phyloP scores from a whole-genome alignment of 1,140 invertebrate species.

The Reticulitermes speratus region DNA sequence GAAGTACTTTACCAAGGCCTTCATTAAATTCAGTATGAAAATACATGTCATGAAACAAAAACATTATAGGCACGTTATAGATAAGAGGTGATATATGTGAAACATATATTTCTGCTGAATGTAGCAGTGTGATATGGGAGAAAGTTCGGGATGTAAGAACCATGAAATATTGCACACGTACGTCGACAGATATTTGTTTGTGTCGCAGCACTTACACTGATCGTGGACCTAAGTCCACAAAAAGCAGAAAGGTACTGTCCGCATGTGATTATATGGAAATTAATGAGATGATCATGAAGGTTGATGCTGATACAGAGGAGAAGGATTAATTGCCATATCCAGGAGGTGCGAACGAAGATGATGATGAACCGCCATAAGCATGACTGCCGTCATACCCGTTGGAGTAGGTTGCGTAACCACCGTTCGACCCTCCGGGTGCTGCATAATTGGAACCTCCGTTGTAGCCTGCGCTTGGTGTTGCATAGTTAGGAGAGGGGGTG shows the following conservation, averaged over 20 bases:
- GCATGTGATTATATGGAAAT: background rate
- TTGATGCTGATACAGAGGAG: background rate
- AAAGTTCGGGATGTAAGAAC: background rate
- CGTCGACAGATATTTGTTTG: background rate
- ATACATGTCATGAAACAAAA: background rate
- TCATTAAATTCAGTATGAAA: background rate
- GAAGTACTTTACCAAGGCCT: background rate
- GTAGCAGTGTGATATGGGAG: background rate
- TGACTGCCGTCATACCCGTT: background rate
- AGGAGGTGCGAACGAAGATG: background rate
- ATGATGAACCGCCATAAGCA: background rate
- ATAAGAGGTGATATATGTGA: background rate
- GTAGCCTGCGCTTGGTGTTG: background rate
- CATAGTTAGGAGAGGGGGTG: conserved; percentile 31
- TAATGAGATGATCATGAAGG: background rate
- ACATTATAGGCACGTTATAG: background rate
- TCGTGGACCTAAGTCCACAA: background rate
- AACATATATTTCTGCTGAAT: background rate
- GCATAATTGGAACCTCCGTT: background rate
- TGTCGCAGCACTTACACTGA: too few relatives aligned
- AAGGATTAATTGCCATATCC: background rate
- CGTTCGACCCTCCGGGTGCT: background rate
- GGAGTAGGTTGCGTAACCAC: background rate
- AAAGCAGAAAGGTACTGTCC: background rate
- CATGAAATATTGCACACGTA: background rate